Evolutionary conservation across 2,113 vertebrate genomes (phyloP), one percentile per base, ranked within the genome.

Genomic region (Triplophysa tibetana): DNA sequence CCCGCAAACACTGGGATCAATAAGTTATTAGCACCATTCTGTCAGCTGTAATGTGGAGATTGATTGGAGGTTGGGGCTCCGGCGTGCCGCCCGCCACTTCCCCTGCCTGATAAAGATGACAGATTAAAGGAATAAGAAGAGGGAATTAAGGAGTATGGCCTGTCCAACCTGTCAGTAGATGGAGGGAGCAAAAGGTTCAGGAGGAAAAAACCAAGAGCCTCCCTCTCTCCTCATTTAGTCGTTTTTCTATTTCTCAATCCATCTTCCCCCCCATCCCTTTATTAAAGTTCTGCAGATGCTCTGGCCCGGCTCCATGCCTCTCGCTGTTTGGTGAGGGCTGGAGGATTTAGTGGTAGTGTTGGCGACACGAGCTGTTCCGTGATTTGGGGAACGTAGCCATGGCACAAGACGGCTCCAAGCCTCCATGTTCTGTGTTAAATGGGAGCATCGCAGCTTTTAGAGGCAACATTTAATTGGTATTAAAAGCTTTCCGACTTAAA

Each of bases 11-110:
- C 91, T 85, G 83, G 91, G 94, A 98, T 99, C 97, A 95, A 98
- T 99, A 99, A 98, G 96, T 98, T 97, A 98, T 98, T 98, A 98
- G 96, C 97, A 98, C 97, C 96, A 96, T 98, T 97, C 97, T 98
- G 97, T 97, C 97, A 97, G 96, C 95, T 94, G 95, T 97, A 98
- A 99, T 97, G 95, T 97, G 95, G 92, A 97, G 96, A 99, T 98
- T 98, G 97, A 98, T 98, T 92, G 94, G 91, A 86, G 92, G 91
- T 89, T 92, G 92, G 88, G 92, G 89, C 91, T 94, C 89, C 91
- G 91, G 92, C 88, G 91, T 87, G 91, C 92, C 88, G 89, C 92
- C 93, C 93, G 88, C 92, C 93, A 91, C 92, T 92, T 94, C 93
- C 92, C 91, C 86, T 82, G 93, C 91, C 96, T 96, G 96, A 97